Evolutionary conservation across 1,140 invertebrate genomes (phyloP), one percentile per base, ranked within the genome.

Genomic region (Drosophila tani): DNA sequence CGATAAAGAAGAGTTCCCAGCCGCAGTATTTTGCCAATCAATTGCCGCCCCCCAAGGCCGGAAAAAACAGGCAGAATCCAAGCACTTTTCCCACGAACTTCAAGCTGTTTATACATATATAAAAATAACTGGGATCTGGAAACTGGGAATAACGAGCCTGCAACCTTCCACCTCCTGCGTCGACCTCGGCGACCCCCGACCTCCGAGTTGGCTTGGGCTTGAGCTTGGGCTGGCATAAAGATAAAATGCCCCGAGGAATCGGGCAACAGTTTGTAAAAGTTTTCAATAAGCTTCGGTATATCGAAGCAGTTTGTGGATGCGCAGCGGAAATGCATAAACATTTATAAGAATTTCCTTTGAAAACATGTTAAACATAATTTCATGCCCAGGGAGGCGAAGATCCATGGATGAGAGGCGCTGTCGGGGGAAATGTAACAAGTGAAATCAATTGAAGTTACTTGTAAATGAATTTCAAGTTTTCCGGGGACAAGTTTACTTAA

Each of bases 231-330:
- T 73, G 69, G 56, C 81, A 70, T 47, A 49, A 67, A 88, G 76
- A 87, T 88, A 88, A 81, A 83, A 88, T 81, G 83, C 84, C 69
- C 84, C 69, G 64, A 75, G 83, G 83, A 83, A 76, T 81, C 77
- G 43, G 57, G 67, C 79, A 85, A 74, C 83, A 87, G 70, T 87
- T 88, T 75, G 60, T 63, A 68, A 74, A 87, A 88, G 64, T 88
- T 87, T 87, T 88, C 83, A 87, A 87, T 88, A 88, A 87, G 83
- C 80, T 75, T 74, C 41, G 19, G 53, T 46, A 38, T 60, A 79
- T 79, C 57, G 66, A 35, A 46, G 67, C 76, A 77, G 81, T 81
- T 66, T 64, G 75, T 60, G 38, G 49, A 73, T 79, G 64, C 69
- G 75, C 75, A 69, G 46, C 80, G 63, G 56, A 87, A 82, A 83